phyloP scores from a whole-genome alignment of 2,888 invertebrate genomes.

The Dilophus febrilis region DNA sequence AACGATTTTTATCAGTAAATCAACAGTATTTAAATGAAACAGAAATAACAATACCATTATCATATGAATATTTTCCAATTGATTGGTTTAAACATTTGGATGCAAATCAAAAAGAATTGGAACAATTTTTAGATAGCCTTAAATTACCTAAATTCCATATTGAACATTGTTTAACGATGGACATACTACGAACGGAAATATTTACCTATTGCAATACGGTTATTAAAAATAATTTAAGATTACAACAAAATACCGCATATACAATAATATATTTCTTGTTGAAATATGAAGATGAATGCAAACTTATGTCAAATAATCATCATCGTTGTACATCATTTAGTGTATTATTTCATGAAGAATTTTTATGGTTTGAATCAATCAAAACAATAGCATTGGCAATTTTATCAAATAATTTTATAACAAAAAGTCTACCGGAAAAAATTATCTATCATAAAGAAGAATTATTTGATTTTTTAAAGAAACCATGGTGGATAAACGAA shows the following conservation, averaged over 20 bases:
- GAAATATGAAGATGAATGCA: no score
- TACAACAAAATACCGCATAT: no score
- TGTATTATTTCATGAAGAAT: slow-evolving; percentile 4
- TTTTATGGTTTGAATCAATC: slow-evolving; percentile 19
- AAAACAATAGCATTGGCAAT: slow-evolving; percentile 17
- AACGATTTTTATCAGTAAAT: slow-evolving; percentile 31
- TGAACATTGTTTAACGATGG: slow-evolving; percentile 9
- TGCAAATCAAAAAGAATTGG: slow-evolving; percentile 21
- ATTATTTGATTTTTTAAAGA: slow-evolving; percentile 14
- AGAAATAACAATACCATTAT: slow-evolving; percentile 45
- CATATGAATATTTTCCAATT: slow-evolving; percentile 47
- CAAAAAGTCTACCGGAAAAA: slow-evolving; percentile 12
- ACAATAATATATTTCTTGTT: no score
- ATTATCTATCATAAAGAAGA: slow-evolving; percentile 20
- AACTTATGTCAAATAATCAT: neutral
- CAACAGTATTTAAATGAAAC: slow-evolving; percentile 21
- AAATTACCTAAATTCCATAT: slow-evolving; percentile 26
- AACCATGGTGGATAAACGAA: slow-evolving; percentile 20
- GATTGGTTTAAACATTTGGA: slow-evolving; percentile 30
- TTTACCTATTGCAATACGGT: slow-evolving; percentile 5
- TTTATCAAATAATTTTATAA: neutral
- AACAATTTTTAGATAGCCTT: slow-evolving; percentile 35
- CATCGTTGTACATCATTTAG: slow-evolving; percentile 1
- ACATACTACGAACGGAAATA: slow-evolving; percentile 16
- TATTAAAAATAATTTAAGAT: neutral